Conservation (phyloP, 2,888 invertebrate species). For the Scotopteryx bipunctaria region DNA sequence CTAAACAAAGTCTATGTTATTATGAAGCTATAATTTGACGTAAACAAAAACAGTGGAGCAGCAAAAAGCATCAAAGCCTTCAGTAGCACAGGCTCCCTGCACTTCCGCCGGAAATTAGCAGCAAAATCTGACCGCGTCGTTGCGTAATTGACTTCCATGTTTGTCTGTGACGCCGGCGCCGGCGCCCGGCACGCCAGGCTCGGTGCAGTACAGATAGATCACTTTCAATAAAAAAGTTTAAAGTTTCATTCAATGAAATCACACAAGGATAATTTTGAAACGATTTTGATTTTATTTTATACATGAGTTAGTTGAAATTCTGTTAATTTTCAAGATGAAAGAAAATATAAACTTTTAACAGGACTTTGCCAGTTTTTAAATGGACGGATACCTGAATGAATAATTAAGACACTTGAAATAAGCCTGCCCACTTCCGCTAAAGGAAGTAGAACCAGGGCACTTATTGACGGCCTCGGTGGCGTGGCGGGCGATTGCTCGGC, state of each 20-base stretch:
- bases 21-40: background rate
- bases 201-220: conserved; percentile 12
- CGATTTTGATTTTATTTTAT: too few species aligned
- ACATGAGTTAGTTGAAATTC: too few species aligned
- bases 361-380: too few species aligned
- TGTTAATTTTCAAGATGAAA: too few species aligned
- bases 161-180: conserved; percentile 13
- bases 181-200: background rate
- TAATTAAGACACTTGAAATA: too few species aligned
- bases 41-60: background rate
- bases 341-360: too few species aligned
- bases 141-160: conserved; percentile 20
- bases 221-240: background rate
- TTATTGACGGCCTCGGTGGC: too few species aligned
- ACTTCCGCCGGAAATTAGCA: conserved; percentile 21
- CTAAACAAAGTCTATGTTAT: background rate
- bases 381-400: too few species aligned
- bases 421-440: too few species aligned
- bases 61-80: conserved; percentile 11
- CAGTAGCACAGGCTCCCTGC: conserved; percentile 2
- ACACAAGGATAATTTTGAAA: too few species aligned
- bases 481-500: too few species aligned
- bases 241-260: background rate
- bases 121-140: conserved; percentile 16
- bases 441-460: too few species aligned